A percentile compares a stretch with the other conserved stretches of the same genome.
Conservation (phyloP, 2,797 vertebrate genomes). For the Trichosurus vulpecula region DNA sequence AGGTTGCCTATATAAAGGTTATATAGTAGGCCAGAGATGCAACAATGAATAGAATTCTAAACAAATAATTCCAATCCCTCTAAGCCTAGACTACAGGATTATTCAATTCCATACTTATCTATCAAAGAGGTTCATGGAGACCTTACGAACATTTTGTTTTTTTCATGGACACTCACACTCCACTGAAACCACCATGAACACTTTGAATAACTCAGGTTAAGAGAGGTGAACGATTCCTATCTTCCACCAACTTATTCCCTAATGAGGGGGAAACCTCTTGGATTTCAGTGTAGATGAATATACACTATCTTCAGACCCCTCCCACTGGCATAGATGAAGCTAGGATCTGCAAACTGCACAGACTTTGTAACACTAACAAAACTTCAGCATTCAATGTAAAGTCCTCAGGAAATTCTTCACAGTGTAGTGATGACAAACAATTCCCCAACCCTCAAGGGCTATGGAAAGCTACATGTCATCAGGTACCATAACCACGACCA, state of each 20-base stretch:
- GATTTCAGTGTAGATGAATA: neutral
- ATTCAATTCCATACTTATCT: neutral
- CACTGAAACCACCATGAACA: neutral
- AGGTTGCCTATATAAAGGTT: neutral
- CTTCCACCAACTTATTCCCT: neutral
- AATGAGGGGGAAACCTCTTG: neutral
- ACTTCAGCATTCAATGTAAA: neutral
- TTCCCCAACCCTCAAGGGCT: neutral
- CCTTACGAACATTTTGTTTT: neutral
- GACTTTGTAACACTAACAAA: neutral
- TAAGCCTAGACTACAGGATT: neutral
- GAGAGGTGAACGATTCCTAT: neutral
- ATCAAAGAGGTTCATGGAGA: neutral
- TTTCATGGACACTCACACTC: neutral
- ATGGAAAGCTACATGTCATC: rapidly evolving
- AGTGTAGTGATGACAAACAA: neutral
- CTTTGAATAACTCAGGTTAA: neutral
- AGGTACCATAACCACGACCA: neutral
- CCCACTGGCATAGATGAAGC: neutral
- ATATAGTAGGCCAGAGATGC: neutral
- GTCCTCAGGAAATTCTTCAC: neutral
- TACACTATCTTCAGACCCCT: neutral
- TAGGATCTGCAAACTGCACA: neutral
- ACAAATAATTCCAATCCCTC: neutral
- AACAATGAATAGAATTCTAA: neutral